Evolutionary conservation across 2,888 invertebrate genomes (phyloP).

Genomic region (Eustalomyia histrio): DNA sequence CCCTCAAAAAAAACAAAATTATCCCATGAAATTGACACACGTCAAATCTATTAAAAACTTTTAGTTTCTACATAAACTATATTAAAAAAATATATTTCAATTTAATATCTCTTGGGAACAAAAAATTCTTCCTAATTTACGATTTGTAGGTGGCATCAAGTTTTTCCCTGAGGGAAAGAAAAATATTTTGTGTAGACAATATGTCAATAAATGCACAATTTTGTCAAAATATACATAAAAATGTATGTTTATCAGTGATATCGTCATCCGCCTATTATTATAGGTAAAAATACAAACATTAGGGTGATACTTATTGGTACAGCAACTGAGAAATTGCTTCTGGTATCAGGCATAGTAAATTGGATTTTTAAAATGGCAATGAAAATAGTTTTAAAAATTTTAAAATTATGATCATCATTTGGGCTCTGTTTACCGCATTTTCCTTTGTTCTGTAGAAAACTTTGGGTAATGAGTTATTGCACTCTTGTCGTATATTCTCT

Average conservation of each 20-base stretch:
- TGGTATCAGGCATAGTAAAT: no score
- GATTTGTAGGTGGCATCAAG: conserved; percentile 19
- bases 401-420: no score
- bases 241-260: neutral
- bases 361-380: no score
- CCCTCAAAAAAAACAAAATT: neutral
- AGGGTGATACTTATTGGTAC: neutral
- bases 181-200: neutral
- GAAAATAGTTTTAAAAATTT: no score
- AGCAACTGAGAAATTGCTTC: neutral
- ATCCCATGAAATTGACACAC: conserved; percentile 14
- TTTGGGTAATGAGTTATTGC: no score
- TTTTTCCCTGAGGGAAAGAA: neutral
- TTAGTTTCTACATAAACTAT: neutral
- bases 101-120: neutral
- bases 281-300: neutral
- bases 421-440: no score
- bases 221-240: conserved; percentile 38
- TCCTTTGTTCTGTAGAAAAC: no score
- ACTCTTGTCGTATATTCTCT: no score
- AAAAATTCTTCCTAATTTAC: conserved; percentile 16
- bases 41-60: conserved; percentile 33
- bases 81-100: neutral
- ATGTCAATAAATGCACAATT: conserved; percentile 28
- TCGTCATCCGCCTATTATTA: conserved; percentile 25